Conservation (phyloP, 2,888 invertebrate genomes). For the Mimachlamys varia region DNA sequence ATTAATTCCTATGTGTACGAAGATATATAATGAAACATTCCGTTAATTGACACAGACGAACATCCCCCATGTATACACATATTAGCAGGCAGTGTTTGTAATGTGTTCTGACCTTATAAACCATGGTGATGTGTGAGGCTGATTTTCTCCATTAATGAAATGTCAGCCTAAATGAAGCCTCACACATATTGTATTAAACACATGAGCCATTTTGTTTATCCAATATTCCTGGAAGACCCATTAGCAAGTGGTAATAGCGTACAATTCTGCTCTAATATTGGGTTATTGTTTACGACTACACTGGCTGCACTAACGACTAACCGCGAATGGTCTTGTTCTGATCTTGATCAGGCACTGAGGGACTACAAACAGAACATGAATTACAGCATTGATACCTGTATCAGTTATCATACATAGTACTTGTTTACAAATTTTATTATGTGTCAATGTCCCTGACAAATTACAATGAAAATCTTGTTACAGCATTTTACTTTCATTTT, state of each 20-base stretch:
- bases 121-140: background rate
- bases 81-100: background rate
- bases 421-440: background rate
- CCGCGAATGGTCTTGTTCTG: background rate
- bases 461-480: too few species aligned
- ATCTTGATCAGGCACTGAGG: too few species aligned
- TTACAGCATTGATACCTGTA: background rate
- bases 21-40: background rate
- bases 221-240: constrained; percentile 14
- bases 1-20: background rate
- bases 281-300: background rate
- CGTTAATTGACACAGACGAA: background rate
- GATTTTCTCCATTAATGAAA: background rate
- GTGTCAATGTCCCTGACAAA: too few species aligned
- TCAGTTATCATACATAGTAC: background rate
- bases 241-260: background rate
- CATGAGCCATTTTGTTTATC: background rate
- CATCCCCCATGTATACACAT: background rate
- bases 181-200: background rate
- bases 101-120: background rate
- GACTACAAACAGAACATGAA: background rate
- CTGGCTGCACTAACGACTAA: background rate
- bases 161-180: background rate
- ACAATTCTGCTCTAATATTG: background rate
- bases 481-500: too few species aligned